Evolutionary conservation across 1,140 invertebrate species (phyloP).

Genomic region (Centruroides vittatus): DNA sequence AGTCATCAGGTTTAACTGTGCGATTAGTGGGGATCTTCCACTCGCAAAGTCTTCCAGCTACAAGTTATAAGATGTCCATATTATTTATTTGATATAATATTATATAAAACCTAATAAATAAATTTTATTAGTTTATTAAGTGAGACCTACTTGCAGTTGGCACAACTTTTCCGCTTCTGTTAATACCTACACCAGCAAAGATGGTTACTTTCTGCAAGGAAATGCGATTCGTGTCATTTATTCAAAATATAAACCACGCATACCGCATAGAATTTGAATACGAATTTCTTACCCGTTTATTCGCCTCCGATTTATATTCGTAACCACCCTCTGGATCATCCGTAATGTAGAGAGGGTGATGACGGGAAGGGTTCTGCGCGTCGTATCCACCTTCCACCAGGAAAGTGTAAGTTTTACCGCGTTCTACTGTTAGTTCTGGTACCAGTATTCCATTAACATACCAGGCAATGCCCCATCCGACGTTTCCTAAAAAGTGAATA

Average conservation of each 20-base stretch:
- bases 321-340: constrained; percentile 83
- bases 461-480: constrained; percentile 88
- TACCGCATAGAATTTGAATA: neutral
- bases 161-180: too few species aligned
- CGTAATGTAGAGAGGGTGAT: constrained; percentile 91
- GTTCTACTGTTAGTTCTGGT: constrained; percentile 78
- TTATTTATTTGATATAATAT: too few species aligned
- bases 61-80: neutral
- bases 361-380: constrained; percentile 57
- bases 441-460: constrained; percentile 89
- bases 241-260: too few species aligned
- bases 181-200: too few species aligned
- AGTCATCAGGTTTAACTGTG: constrained; percentile 27
- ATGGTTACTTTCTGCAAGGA: too few species aligned
- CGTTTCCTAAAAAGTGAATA: constrained; percentile 45
- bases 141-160: too few species aligned
- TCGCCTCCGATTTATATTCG: constrained; percentile 64
- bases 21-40: constrained; percentile 39
- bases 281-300: constrained; percentile 33
- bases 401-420: constrained; percentile 78
- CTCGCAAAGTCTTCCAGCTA: constrained; percentile 57
- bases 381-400: constrained; percentile 75
- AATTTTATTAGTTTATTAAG: too few species aligned
- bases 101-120: too few species aligned
- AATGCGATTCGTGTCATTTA: too few species aligned